These are phyloP conservation scores for Spea bombifrons DNA, from an alignment of 2,113 vertebrate species.

Conservation along the genomic window DNA sequence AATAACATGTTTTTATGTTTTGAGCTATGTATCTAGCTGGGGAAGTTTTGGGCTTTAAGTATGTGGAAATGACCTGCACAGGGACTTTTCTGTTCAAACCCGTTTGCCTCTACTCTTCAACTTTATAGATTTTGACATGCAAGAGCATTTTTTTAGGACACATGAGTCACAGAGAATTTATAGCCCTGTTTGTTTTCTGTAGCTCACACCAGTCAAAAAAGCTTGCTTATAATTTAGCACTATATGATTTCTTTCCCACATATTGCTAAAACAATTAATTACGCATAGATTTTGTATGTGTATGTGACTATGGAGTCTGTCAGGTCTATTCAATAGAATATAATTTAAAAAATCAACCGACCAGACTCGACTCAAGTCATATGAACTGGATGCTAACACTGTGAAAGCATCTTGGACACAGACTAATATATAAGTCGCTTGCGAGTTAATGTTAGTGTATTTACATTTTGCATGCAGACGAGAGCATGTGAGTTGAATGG, in stretches of 20 bases:
- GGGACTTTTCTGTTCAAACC: slow-evolving; percentile 8
- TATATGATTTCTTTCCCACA: background rate
- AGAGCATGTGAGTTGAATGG: too few species aligned
- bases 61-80: slow-evolving; percentile 6
- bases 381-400: too few species aligned
- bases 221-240: background rate
- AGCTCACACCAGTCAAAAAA: background rate
- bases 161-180: slow-evolving; percentile 16
- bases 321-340: too few species aligned
- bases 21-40: slow-evolving; percentile 4
- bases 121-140: slow-evolving; percentile 10
- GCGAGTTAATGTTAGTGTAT: too few species aligned
- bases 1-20: background rate
- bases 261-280: too few species aligned
- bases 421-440: too few species aligned
- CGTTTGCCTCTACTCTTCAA: background rate
- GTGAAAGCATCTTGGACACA: too few species aligned
- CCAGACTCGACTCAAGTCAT: too few species aligned
- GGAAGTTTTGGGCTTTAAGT: slow-evolving; percentile 15
- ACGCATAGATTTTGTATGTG: too few species aligned
- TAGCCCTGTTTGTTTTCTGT: background rate
- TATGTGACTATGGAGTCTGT: too few species aligned
- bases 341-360: too few species aligned
- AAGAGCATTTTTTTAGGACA: slow-evolving; percentile 1
- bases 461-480: too few species aligned